phyloP scores from a whole-genome alignment of 23 tunicate genomes.

The Corella eumyota region DNA sequence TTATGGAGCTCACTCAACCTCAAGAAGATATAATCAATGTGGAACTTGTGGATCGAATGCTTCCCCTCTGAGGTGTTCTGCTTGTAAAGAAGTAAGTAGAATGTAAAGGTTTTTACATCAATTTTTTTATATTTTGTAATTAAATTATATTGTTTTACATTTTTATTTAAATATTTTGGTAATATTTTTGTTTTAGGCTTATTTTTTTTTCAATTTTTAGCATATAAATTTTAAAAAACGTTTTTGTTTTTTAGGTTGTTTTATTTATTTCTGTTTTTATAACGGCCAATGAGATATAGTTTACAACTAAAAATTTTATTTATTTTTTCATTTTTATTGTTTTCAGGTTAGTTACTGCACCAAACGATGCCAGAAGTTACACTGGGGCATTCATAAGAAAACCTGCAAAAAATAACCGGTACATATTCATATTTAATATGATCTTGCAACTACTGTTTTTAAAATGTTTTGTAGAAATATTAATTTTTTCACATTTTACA shows the following conservation, averaged over 20 bases:
- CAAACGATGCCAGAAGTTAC: slow-evolving; percentile 69
- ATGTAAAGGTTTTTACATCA: too few relatives aligned
- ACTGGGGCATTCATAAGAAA: slow-evolving; percentile 77
- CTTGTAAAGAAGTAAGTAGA: slow-evolving; percentile 50
- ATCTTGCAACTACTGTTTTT: too few relatives aligned
- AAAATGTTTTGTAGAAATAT: too few relatives aligned
- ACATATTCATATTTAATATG: too few relatives aligned
- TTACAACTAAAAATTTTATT: neutral
- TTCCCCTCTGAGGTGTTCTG: slow-evolving; percentile 49
- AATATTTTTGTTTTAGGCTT: neutral
- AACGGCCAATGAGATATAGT: too few relatives aligned
- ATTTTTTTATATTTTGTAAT: too few relatives aligned
- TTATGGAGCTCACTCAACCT: slow-evolving; percentile 50
- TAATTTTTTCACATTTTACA: too few relatives aligned
- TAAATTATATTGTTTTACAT: neutral
- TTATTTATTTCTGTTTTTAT: too few relatives aligned
- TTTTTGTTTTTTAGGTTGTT: too few relatives aligned
- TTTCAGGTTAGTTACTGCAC: slow-evolving; percentile 68
- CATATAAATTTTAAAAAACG: too few relatives aligned
- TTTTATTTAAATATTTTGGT: neutral
- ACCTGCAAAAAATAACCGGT: too few relatives aligned
- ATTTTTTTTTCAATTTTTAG: too few relatives aligned
- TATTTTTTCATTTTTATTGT: neutral
- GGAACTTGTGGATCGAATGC: slow-evolving; percentile 37
- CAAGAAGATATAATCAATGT: slow-evolving; percentile 30